Conservation (phyloP, 2,113 vertebrate genomes). For the Bothrops jararaca region DNA sequence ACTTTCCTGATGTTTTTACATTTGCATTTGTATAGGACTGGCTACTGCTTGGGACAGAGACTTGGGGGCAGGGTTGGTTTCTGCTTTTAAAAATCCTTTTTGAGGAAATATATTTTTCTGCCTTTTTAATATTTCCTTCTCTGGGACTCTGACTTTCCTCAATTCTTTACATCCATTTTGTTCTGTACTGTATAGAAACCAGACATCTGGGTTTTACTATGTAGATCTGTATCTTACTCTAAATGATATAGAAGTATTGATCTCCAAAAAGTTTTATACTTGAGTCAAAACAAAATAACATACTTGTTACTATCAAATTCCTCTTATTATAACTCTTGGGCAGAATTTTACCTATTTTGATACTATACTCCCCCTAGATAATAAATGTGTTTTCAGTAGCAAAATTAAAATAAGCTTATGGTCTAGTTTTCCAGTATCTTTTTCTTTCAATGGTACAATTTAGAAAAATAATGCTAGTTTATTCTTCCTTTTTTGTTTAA, state of each 20-base stretch:
- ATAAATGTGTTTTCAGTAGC: not conserved
- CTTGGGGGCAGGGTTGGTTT: no score
- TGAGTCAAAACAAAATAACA: not conserved
- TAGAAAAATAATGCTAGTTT: not conserved
- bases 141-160: no score
- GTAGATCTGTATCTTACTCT: not conserved
- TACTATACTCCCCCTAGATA: not conserved
- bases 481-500: not conserved
- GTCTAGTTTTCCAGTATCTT: not conserved
- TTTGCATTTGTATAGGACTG: no score
- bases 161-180: not conserved
- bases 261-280: not conserved
- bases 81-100: no score
- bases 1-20: no score
- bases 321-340: not conserved
- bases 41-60: no score
- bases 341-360: not conserved
- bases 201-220: not conserved
- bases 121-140: no score
- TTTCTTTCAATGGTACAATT: not conserved
- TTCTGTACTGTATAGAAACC: not conserved
- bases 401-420: not conserved
- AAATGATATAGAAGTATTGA: not conserved
- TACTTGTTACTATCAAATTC: not conserved
- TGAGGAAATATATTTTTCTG: no score